A percentile compares a stretch with the other conserved stretches of the same genome.
Conservation (phyloP, 2,797 vertebrate species). For the Emys orbicularis region DNA sequence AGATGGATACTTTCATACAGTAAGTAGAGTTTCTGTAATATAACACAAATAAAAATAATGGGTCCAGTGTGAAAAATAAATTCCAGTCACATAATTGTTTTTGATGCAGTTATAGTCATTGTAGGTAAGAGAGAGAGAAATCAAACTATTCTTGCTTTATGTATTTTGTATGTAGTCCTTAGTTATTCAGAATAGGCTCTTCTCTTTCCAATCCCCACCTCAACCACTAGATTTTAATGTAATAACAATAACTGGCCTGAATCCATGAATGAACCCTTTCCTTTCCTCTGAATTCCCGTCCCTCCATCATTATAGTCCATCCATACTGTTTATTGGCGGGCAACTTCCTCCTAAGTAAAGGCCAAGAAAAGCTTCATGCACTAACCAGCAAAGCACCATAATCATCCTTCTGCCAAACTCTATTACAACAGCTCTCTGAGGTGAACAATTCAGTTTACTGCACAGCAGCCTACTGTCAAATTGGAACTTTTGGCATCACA, state of each 20-base stretch:
- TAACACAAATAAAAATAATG: constrained; percentile 72
- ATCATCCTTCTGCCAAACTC: neutral
- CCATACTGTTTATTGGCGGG: neutral
- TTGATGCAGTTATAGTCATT: neutral
- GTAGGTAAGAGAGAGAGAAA: neutral
- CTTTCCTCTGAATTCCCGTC: neutral
- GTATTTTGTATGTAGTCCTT: neutral
- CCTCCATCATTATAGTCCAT: neutral
- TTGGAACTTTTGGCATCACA: rapidly evolving
- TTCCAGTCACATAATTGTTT: neutral
- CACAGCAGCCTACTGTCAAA: neutral
- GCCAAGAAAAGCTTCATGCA: neutral
- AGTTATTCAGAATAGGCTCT: neutral
- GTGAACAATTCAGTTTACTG: neutral
- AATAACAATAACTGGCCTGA: neutral
- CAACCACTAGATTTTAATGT: neutral
- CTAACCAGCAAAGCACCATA: neutral
- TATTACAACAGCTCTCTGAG: neutral
- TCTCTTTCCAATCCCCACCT: neutral
- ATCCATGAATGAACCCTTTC: neutral
- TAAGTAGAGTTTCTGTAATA: constrained; percentile 95
- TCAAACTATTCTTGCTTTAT: neutral
- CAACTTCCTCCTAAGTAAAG: neutral
- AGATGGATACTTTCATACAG: constrained; percentile 99
- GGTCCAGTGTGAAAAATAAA: constrained; percentile 23